Conservation (phyloP, 92 coral and sea anemone genomes). For the Nematostella vectensis region DNA sequence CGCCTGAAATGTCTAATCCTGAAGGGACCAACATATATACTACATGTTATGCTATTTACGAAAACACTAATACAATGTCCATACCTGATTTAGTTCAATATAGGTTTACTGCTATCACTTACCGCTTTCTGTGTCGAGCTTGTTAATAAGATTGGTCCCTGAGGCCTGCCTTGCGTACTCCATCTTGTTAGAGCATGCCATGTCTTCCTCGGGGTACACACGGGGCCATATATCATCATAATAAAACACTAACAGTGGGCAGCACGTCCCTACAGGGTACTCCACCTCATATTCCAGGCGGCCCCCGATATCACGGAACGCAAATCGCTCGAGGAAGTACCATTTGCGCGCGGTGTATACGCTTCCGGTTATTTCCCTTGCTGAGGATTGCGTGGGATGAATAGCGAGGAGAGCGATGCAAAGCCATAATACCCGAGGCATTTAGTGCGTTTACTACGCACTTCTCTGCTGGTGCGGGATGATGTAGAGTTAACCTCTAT, state of each 20-base stretch:
- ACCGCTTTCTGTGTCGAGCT: not conserved
- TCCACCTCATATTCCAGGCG: conserved; percentile 36
- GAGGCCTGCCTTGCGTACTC: conserved; percentile 11
- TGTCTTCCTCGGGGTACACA: conserved; percentile 32
- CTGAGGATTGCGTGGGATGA: conserved; percentile 3
- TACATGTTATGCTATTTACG: no score
- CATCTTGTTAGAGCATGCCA: conserved; percentile 46
- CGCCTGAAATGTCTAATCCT: no score
- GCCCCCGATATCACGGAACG: conserved; percentile 41
- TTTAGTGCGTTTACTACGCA: no score
- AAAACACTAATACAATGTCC: no score
- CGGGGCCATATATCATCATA: conserved; percentile 35
- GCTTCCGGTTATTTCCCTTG: conserved; percentile 41
- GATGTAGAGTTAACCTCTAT: no score
- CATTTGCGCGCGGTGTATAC: conserved; percentile 25
- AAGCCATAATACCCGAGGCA: no score
- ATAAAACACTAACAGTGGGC: conserved; percentile 55
- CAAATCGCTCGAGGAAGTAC: conserved; percentile 41
- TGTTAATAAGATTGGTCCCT: conserved; percentile 11
- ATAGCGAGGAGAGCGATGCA: not conserved
- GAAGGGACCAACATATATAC: no score
- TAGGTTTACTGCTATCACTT: not conserved
- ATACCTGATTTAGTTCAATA: no score
- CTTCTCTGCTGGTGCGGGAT: no score
- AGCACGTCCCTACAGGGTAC: conserved; percentile 42